Evolutionary conservation across 2,797 vertebrate species (phyloP).

Genomic region (Phoebastria nigripes): DNA sequence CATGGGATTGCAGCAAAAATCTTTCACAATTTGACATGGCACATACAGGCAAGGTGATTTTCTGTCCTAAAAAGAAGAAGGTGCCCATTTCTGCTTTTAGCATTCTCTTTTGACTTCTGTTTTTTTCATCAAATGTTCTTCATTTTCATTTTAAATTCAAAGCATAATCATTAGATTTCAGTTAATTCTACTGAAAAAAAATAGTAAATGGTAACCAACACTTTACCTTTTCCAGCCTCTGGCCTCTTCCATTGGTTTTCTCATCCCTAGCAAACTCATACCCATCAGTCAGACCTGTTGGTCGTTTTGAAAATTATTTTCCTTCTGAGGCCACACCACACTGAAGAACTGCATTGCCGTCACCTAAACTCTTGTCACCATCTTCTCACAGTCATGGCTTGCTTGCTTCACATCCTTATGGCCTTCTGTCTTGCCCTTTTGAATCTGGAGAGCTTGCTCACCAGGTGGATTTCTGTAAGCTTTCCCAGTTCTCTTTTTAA

Average conservation of each 20-base stretch:
- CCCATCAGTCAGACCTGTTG: not conserved
- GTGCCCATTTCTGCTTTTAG: not conserved
- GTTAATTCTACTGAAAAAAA: not conserved
- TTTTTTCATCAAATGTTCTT: not conserved
- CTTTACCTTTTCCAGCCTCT: not conserved
- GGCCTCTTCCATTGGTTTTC: not conserved
- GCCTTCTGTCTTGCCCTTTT: not conserved
- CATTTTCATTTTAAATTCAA: not conserved
- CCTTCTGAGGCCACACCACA: not conserved
- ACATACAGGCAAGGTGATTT: not conserved
- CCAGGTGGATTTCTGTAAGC: conserved; percentile 41
- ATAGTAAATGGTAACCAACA: not conserved
- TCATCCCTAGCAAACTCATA: not conserved
- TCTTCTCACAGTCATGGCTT: not conserved
- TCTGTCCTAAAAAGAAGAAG: not conserved
- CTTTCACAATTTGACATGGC: not conserved
- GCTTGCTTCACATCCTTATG: not conserved
- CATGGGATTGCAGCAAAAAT: not conserved
- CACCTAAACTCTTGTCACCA: not conserved
- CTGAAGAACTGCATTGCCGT: not conserved
- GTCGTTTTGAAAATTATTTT: not conserved
- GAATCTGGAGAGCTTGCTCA: not conserved
- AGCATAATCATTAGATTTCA: not conserved
- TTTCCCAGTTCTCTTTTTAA: conserved; percentile 15
- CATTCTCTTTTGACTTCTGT: not conserved